A percentile compares a stretch with the other conserved stretches of the same genome.
These are phyloP conservation scores for Brotogeris chrysoptera DNA, from an alignment of 2,797 vertebrate species.

Conservation along the genomic window DNA sequence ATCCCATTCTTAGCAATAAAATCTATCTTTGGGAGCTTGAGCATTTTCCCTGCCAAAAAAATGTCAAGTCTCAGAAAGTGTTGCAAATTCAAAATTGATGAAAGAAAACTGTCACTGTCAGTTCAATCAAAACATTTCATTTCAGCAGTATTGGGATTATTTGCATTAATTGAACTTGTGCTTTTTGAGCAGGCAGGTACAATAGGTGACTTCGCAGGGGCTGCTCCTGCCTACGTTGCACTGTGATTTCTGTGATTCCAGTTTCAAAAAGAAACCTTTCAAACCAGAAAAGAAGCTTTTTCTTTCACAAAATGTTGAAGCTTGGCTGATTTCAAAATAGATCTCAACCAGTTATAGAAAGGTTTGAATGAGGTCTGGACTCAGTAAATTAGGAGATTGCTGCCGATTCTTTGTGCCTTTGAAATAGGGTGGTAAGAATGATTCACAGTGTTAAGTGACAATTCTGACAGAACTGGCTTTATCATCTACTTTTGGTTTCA, in stretches of 20 bases:
- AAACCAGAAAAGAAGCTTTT: slow-evolving; percentile 3
- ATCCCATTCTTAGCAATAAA: not conserved
- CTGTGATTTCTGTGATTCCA: not conserved
- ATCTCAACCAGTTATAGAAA: slow-evolving; percentile 18
- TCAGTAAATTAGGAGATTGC: not conserved
- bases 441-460: not conserved
- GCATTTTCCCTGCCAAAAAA: not conserved
- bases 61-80: not conserved
- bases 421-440: not conserved
- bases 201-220: not conserved
- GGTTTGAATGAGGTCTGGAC: slow-evolving; percentile 14
- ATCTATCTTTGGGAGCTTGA: not conserved
- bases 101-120: not conserved
- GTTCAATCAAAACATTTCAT: not conserved
- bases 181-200: not conserved
- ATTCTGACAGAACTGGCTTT: not conserved
- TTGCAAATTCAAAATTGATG: not conserved
- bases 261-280: slow-evolving; percentile 33
- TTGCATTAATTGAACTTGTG: not conserved
- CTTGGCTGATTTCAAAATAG: slow-evolving; percentile 39
- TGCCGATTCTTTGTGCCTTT: slow-evolving; percentile 15
- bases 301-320: not conserved
- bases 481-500: not conserved
- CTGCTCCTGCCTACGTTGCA: not conserved
- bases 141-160: not conserved